These are phyloP conservation scores for Enteromius mattozi DNA, from an alignment of 2,797 vertebrate genomes.

Conservation along the genomic window DNA sequence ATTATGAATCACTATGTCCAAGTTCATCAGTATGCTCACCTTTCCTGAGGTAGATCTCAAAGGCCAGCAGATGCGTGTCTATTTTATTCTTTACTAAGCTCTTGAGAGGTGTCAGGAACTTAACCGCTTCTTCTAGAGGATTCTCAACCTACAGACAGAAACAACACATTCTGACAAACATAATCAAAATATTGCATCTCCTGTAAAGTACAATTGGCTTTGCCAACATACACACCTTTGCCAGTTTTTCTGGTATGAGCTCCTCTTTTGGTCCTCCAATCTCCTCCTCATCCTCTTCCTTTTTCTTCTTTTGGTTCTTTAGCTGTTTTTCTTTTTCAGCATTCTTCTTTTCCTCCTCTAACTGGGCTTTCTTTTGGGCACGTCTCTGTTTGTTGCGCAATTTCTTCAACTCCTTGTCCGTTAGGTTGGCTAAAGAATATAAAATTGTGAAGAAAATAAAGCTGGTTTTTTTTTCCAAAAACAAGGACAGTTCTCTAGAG, in stretches of 20 bases:
- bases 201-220: neutral
- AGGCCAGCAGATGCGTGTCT: constrained; percentile 98
- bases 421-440: constrained; percentile 80
- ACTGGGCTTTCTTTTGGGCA: constrained; percentile 97
- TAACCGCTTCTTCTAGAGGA: constrained; percentile 98
- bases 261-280: constrained; percentile 97
- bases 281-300: constrained; percentile 98
- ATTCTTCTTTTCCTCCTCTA: constrained; percentile 98
- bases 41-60: constrained; percentile 99
- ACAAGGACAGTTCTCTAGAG: neutral
- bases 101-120: constrained; percentile 98
- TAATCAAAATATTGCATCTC: neutral
- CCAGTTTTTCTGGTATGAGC: constrained; percentile 95
- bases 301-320: constrained; percentile 99
- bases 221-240: constrained; percentile 81
- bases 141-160: constrained; percentile 85
- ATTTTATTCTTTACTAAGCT: constrained; percentile 97
- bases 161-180: neutral
- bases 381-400: constrained; percentile 96
- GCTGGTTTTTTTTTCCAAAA: neutral
- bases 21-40: constrained; percentile 73
- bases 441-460: neutral
- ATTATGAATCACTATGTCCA: neutral
- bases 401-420: constrained; percentile 98
- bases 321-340: constrained; percentile 98